Base-by-base conservation (phyloP, 1,140 invertebrate genomes). In the Eufriesea mexicana region DNA sequence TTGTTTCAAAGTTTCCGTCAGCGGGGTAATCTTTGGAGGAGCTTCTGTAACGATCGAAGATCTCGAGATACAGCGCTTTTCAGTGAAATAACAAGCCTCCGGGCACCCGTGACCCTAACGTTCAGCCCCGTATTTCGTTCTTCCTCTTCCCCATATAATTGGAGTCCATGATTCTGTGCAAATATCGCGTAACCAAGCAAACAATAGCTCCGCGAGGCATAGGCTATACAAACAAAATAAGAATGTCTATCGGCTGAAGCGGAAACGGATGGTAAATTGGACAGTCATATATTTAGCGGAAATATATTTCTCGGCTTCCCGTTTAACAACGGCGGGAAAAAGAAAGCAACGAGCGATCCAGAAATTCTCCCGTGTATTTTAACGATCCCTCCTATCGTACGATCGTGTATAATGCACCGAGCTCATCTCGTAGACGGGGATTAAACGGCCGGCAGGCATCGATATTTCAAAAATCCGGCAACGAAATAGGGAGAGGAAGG, bases 61-160 rank as follows among this genome's bases (percentile, higher is more conserved):
- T 88, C 79, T 85, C 47, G 66, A 83, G 86, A 85, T 88, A 91
- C 89, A 86, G 90, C 89, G 90, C 79, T 91, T 91, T 87, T 61
- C 86, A 87, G 88, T 89, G 83, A 91, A 91, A 92, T 90, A 92
- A 91, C 87, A 92, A 87, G 84, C 90, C 86, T 28, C 51, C 74
- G 79, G 90, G 86, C 85, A 86, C 88, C 85, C 88, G 66, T 64
- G 84, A 73, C 83, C 67, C 85, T 62, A 82, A 54, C 83, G 74
- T 84, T 62, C 70, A 18, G 8, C 62, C 42, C 20, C 55, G 62
- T 59, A 79, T 68, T 80, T 81, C 54, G 62, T 55, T 80, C 79
- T 77, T 70, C 77, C 42, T 66, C 75, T 20, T 59, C 84, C 76
- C 71, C 74, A 77, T 45, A 85, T 88, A 89, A 88, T 88, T 83